Evolutionary conservation across 2,888 invertebrate species (phyloP).

Genomic region (Eulithis testata): DNA sequence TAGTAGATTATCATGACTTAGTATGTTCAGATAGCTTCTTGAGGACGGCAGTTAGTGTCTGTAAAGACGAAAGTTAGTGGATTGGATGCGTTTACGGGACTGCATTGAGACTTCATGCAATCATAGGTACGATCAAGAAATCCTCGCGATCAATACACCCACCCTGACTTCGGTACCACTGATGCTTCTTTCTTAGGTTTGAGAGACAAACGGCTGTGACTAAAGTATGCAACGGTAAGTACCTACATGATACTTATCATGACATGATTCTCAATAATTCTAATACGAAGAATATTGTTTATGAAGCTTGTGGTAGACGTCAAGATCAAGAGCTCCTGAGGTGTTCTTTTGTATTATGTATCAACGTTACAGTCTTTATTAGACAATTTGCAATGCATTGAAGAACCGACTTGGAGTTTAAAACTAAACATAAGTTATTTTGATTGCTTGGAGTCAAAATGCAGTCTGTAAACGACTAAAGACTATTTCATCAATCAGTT

Average conservation of each 20-base stretch:
- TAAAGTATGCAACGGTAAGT: too few species aligned
- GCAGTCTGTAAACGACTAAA: slow-evolving; percentile 1
- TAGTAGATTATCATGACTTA: neutral
- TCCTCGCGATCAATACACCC: neutral
- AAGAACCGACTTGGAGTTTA: too few species aligned
- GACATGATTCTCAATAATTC: too few species aligned
- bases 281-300: too few species aligned
- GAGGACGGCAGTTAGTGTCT: slow-evolving; percentile 1
- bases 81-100: slow-evolving; percentile 11
- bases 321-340: too few species aligned
- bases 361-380: too few species aligned
- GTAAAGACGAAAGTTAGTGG: slow-evolving; percentile 11
- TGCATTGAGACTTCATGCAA: slow-evolving; percentile 16
- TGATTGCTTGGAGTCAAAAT: slow-evolving; percentile 11
- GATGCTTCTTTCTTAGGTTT: too few species aligned
- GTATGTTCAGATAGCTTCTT: neutral
- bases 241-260: too few species aligned
- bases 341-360: too few species aligned
- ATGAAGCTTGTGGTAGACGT: too few species aligned
- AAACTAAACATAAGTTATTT: neutral
- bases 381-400: too few species aligned
- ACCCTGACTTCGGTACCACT: neutral
- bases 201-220: too few species aligned
- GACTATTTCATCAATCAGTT: slow-evolving; percentile 11
- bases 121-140: neutral